Base-by-base conservation (phyloP, 2,797 vertebrate species). In the Phataginus tetradactyla region DNA sequence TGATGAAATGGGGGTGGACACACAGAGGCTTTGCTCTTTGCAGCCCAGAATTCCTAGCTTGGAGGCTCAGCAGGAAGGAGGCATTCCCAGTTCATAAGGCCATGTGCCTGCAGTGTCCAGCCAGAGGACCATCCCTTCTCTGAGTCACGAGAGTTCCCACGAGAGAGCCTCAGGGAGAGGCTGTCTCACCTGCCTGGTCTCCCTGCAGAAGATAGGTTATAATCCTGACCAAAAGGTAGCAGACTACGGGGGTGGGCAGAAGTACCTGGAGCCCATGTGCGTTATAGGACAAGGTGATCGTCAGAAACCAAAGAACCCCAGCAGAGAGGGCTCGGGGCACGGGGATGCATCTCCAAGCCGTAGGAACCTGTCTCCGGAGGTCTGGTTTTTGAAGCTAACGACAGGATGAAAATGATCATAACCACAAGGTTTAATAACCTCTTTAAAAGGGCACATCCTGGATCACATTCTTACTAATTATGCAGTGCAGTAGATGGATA, bases 381-480 rank as follows among this genome's bases (percentile, higher is more conserved):
- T 72, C 68, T 34, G 83, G 66, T 37, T n/a, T 83, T 63, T 10
- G 6, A 63, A 55, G 61, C 90, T 93, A 63, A n/a, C 10, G 20
- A 51, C 37, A 42, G 81, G 79, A 63, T 81, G 69, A 51, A 53
- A 83, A 61, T 57, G 61, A 49, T 59, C 34, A 6, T 59, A 74
- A 66, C 94, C 68, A 23, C 5, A 2, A 57, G 59, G 57, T 71
- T 94, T 96, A 74, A 87, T 92, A 80, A 74, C 37, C 72, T 95
- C 71, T 86, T 90, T 51, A 39, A 80, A 49, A 91, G 63, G 78
- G 63, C 83, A 95, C 51, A 51, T 89, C 74, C 86, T 84, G 69
- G 91, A 85, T 94, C 90, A 17, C 86, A 86, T 91, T 91, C 96
- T 96, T 80, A 3, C 94, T 85, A 71, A 91, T 63, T 15, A 68